Evolutionary conservation across 2,888 invertebrate species (phyloP), one percentile per base, ranked within the genome.

Genomic region (Holacanthella duospinosa): DNA sequence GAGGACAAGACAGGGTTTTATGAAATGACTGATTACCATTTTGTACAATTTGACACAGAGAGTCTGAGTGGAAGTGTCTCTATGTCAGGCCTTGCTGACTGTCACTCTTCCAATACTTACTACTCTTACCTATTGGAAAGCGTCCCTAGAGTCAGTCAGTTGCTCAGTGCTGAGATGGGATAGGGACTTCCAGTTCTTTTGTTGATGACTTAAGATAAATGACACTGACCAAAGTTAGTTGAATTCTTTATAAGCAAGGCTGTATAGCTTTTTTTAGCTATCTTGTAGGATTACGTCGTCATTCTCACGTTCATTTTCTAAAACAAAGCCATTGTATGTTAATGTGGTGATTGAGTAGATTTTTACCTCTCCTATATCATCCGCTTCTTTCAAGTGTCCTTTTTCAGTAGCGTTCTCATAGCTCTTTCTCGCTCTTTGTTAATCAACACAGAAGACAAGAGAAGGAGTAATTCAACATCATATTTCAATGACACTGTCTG

Each of bases 291-390:
- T 12, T 28, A 21, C 21, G 29, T 43, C 24, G 36, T 43, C n/a
- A 58, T n/a, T 58, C 6, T 21, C 48, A 48, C 48, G 4, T 48
- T 48, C 19, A 48, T n/a, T 48, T 48, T 48, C 48, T n/a, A 48
- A 48, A 60, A 28, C 36, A 44, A 44, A 59, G 58, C 68, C 55
- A 68, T 68, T 68, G 68, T 68, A 68, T 68, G 66, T 62, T 68
- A 68, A 68, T 68, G 64, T 66, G 63, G 64, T 29, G 27, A 57
- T 26, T 25, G 55, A 27, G 28, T 57, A 25, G n/a, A 28, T 57
- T 29, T n/a, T 36, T 24, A 28, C 21, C 4, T 9, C 21, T 4
- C 4, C 21, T 4, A 21, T 48, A 48, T 48, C 48, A 48, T 21
- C 58, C n/a, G n/a, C n/a, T n/a, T n/a, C n/a, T n/a, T 62, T 44